Evolutionary conservation across 2,113 vertebrate genomes (phyloP), one percentile per base, ranked within the genome.

Genomic region (Cryptotis parvus): DNA sequence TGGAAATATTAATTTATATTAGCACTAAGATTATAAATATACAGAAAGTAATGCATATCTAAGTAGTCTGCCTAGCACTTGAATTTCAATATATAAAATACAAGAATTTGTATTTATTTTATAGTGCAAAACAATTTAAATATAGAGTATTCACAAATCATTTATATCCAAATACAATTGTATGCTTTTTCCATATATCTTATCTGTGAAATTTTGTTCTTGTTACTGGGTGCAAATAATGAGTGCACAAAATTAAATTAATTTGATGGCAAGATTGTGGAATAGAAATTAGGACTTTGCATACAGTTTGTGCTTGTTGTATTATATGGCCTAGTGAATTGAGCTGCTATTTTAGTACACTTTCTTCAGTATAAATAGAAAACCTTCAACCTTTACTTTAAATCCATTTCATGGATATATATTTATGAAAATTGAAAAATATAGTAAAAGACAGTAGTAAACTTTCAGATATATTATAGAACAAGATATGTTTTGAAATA

Each of bases 371-470:
- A 43, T 82, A 93, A 92, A 90, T 74, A 45, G 9, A 79, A 87
- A 76, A 43, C 0, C 0, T 79, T 37, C 22, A 31, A 55, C 24
- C 65, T 90, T 93, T 93, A 31, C 49, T 18, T 68, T 90, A 92
- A 93, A 96, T 70, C 41, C 73, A 95, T 94, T 65, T 92, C 96
- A 94, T 95, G 76, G 76, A 91, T 94, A 58, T 82, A 90, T 94
- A 58, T 82, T 91, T 85, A 69, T 92, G 74, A 94, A 95, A 84
- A 79, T 31, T 90, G 16, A 10, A 84, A 94, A 93, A 84, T 91
- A 78, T 95, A 49, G 31, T 81, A 73, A 87, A 91, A 93, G 45
- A 29, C 58, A 90, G 92, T 33, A 72, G 84, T 76, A 96, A 82
- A 94, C 95, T 90, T 95, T 74, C 81, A 96, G 81, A 87, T 97